Conservation (phyloP, 2,888 invertebrate species). For the Stictocephala bisonia region DNA sequence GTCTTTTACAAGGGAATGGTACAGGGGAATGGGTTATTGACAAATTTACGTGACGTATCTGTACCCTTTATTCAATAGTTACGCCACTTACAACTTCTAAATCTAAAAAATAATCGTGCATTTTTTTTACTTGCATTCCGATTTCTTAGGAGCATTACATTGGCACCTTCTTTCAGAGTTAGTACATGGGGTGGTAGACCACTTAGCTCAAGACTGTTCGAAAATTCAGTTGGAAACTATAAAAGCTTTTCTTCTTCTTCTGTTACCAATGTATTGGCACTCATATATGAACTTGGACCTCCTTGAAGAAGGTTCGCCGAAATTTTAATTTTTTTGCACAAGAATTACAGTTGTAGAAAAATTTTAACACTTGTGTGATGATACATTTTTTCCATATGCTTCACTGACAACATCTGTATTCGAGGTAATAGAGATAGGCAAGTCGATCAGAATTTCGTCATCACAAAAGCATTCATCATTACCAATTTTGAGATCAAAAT, state of each 20-base stretch:
- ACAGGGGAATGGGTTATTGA: no score
- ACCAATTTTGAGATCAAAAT: no score
- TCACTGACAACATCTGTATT: no score
- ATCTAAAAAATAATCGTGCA: conserved; percentile 24
- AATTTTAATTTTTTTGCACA: conserved; percentile 2
- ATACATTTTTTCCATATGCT: no score
- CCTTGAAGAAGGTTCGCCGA: neutral
- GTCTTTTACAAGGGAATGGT: no score
- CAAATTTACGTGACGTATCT: no score
- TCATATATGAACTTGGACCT: neutral
- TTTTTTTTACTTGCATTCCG: conserved; percentile 15
- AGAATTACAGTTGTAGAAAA: neutral
- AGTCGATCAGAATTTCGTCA: no score
- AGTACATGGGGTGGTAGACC: conserved; percentile 23
- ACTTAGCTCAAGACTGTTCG: conserved; percentile 6
- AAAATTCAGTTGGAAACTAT: conserved; percentile 15
- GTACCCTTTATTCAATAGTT: conserved; percentile 8
- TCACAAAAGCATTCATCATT: no score
- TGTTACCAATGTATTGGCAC: conserved; percentile 7
- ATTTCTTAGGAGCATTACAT: conserved; percentile 19
- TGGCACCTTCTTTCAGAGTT: conserved; percentile 21
- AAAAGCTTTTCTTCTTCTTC: neutral
- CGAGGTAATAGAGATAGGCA: no score
- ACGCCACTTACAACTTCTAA: conserved; percentile 29
- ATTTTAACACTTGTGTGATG: no score